Percentiles rank a stretch among this genome's conserved stretches.
Evolutionary conservation across 2,888 invertebrate genomes (phyloP).

Genomic region (Mesorhabditis spiculigera): DNA sequence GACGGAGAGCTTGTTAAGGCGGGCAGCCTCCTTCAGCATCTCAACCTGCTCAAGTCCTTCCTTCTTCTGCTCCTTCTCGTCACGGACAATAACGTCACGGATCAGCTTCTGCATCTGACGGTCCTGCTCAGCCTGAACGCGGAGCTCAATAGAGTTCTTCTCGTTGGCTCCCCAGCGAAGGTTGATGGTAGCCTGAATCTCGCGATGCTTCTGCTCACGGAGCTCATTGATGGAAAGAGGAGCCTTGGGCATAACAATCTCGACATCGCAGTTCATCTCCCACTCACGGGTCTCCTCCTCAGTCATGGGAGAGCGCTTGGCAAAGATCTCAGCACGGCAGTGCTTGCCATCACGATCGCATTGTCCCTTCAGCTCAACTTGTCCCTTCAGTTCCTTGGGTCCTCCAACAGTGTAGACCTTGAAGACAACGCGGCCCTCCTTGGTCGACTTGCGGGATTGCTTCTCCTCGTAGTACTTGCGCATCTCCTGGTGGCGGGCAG

Average conservation of each 20-base stretch:
- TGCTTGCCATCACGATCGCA: constrained; percentile 28
- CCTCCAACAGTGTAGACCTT: constrained; percentile 20
- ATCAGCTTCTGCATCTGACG: constrained; percentile 32
- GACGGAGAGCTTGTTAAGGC: constrained; percentile 34
- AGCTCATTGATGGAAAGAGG: constrained; percentile 17
- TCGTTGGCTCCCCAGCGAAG: constrained; percentile 22
- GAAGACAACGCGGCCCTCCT: constrained; percentile 27
- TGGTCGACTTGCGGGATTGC: constrained; percentile 9
- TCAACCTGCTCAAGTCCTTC: constrained; percentile 20
- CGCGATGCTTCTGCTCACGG: constrained; percentile 29
- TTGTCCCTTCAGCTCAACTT: constrained; percentile 20
- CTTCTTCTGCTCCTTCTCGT: constrained; percentile 18
- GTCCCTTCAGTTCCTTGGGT: constrained; percentile 11
- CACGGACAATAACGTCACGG: constrained; percentile 16
- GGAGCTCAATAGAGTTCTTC: constrained; percentile 25
- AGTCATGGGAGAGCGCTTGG: constrained; percentile 11
- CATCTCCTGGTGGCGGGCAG: constrained; percentile 23
- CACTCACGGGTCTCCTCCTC: constrained; percentile 21
- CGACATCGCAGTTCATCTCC: constrained; percentile 17
- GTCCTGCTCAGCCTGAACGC: constrained; percentile 29
- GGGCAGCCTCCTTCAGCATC: constrained; percentile 28
- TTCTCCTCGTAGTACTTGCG: constrained; percentile 18
- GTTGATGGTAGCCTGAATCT: constrained; percentile 21
- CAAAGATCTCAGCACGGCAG: constrained; percentile 26
- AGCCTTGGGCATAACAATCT: constrained; percentile 22